Evolutionary conservation across 2,888 invertebrate genomes (phyloP).

Genomic region (Acanthosepion pharaonis): DNA sequence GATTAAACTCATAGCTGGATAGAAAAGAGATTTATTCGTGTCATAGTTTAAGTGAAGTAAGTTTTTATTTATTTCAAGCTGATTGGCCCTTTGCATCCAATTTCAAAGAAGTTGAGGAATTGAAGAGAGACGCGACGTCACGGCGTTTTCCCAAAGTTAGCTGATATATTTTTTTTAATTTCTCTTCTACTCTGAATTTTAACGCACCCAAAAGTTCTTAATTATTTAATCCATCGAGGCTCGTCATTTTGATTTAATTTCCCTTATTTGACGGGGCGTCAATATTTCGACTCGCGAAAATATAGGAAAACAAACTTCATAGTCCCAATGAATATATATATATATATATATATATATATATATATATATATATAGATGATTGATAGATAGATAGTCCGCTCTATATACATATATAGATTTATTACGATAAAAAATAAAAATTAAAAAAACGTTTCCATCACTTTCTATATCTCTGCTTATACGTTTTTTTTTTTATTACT

Average conservation of each 20-base stretch:
- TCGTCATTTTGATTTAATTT: background rate
- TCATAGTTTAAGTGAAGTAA: too few relatives aligned
- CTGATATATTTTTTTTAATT: too few relatives aligned
- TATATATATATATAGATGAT: too few relatives aligned
- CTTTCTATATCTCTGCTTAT: too few relatives aligned
- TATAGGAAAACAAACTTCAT: background rate
- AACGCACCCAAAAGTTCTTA: background rate
- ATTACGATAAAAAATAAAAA: background rate
- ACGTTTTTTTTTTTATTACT: too few relatives aligned
- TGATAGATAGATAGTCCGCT: too few relatives aligned
- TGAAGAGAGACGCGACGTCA: background rate
- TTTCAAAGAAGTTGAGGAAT: background rate
- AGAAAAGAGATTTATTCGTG: too few relatives aligned
- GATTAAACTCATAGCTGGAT: too few relatives aligned
- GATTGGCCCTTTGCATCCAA: background rate
- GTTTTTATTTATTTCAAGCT: background rate
- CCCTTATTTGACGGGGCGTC: background rate
- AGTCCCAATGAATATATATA: background rate
- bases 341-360: too few relatives aligned
- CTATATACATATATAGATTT: too few relatives aligned
- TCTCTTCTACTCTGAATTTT: background rate
- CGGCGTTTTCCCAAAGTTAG: background rate
- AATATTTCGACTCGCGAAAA: background rate
- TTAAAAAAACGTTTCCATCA: too few relatives aligned
- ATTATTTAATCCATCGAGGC: background rate